Evolutionary conservation across 2,797 vertebrate genomes (phyloP), one percentile per base, ranked within the genome.

Genomic region (Tachyglossus aculeatus): DNA sequence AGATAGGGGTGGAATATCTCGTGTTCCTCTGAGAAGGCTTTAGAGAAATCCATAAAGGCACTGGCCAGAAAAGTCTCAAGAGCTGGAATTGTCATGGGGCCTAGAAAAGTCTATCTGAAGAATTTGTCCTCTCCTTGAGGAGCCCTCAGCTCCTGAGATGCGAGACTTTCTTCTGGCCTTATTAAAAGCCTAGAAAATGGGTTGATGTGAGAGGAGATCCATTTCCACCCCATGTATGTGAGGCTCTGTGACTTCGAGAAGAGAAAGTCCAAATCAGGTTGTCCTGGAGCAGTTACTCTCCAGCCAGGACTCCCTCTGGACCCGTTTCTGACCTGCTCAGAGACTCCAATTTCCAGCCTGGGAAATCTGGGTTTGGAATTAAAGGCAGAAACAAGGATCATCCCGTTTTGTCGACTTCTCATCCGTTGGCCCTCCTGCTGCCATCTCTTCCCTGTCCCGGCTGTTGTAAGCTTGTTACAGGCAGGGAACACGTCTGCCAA

Each of bases 171-270:
- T 45, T 58, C 52, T 48, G 25, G 9, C 2, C 37, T 3, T 59
- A 75, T 59, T 19, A 13, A 72, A 6, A 71, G 18, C 32, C 29
- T 65, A 34, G 59, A 36, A 34, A 64, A 44, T 59, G 59, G 27
- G 7, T 47, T 59, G 33, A 22, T 37, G 50, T 34, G 44, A 40
- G 68, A 58, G 32, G 48, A 33, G 45, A 32, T 11, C 19, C 8
- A 12, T 39, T 37, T 19, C n/a, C 7, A 56, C 54, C 29, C 14
- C 41, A 31, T n/a, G 52, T 25, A 10, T 2, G 18, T 8, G 40
- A 4, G 41, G 36, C 14, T n/a, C 41, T 33, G 31, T 6, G 31
- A 16, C 25, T 9, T 48, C 25, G 19, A 27, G 44, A 47, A 16
- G 5, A 39, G 24, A 31, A 9, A 41, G 14, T 14, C 4, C 43